These are phyloP conservation scores for Actinopyga echinites DNA, from an alignment of 53 echinoderm and acorn worm genomes.

Conservation along the genomic window DNA sequence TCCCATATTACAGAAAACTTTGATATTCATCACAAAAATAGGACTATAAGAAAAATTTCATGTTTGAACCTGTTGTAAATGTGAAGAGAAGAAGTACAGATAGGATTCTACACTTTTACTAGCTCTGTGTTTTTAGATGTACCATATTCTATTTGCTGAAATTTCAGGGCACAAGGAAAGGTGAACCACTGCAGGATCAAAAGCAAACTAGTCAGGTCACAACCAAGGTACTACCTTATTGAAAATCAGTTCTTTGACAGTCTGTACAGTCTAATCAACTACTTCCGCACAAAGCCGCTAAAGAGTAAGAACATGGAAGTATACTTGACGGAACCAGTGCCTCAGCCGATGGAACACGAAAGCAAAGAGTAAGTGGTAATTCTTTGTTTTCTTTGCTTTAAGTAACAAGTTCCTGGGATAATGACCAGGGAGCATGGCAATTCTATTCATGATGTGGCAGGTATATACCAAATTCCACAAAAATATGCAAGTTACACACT, in stretches of 20 bases:
- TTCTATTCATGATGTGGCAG: no score
- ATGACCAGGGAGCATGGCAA: no score
- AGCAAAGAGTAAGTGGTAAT: slow-evolving; percentile 93
- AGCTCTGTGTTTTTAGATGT: no score
- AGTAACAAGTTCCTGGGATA: no score
- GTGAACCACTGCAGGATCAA: slow-evolving; percentile 98
- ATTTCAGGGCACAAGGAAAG: slow-evolving; percentile 75
- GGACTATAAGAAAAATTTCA: no score
- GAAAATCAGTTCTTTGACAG: slow-evolving; percentile 94
- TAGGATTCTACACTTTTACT: no score
- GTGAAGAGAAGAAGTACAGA: background rate
- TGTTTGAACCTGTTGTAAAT: no score
- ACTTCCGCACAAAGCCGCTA: slow-evolving; percentile 84
- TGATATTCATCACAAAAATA: no score
- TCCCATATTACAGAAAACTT: no score
- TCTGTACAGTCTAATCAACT: slow-evolving; percentile 93
- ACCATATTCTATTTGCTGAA: background rate
- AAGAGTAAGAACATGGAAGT: slow-evolving; percentile 86
- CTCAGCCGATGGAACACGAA: slow-evolving; percentile 92
- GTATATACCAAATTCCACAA: no score
- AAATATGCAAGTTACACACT: no score
- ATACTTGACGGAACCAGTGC: slow-evolving; percentile 83
- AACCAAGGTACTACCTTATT: slow-evolving; percentile 91
- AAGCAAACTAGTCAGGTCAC: slow-evolving; percentile 85
- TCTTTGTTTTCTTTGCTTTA: no score